Conservation (phyloP, 2,888 invertebrate genomes). For the Mythimna lalbum region DNA sequence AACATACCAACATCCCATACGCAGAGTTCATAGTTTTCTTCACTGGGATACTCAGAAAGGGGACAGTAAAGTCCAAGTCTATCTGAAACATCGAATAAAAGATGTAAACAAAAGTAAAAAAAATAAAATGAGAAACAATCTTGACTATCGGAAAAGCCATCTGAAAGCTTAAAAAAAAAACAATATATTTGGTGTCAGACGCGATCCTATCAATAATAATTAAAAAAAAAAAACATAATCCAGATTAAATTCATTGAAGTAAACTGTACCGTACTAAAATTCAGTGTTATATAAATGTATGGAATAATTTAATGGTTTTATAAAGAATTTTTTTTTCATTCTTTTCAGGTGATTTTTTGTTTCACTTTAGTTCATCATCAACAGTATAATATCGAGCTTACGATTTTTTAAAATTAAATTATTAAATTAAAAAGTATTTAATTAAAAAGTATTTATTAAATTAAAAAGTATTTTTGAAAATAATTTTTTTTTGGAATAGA, state of each 20-base stretch:
- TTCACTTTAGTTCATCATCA: background rate
- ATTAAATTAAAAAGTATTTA: too few relatives aligned
- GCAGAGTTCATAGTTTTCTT: conserved; percentile 86
- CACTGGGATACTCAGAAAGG: conserved; percentile 93
- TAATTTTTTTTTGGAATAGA: too few relatives aligned
- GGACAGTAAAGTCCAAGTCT: conserved; percentile 92
- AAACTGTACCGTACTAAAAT: background rate
- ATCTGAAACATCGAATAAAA: conserved; percentile 85
- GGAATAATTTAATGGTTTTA: too few relatives aligned
- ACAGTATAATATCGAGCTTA: background rate
- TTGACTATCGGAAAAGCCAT: background rate
- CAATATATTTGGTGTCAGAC: too few relatives aligned
- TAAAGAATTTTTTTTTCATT: background rate
- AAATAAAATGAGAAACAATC: background rate
- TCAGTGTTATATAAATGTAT: background rate
- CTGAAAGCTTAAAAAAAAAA: background rate
- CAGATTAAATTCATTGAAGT: background rate
- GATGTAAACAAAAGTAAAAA: background rate
- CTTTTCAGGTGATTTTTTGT: background rate
- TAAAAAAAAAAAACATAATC: background rate
- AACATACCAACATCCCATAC: conserved; percentile 69
- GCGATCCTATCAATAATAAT: too few relatives aligned
- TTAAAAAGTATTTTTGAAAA: too few relatives aligned
- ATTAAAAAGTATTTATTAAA: too few relatives aligned
- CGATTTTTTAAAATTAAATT: too few relatives aligned